Evolutionary conservation across 2,888 invertebrate genomes (phyloP), one percentile per base, ranked within the genome.

Genomic region (Leucoma salicis): DNA sequence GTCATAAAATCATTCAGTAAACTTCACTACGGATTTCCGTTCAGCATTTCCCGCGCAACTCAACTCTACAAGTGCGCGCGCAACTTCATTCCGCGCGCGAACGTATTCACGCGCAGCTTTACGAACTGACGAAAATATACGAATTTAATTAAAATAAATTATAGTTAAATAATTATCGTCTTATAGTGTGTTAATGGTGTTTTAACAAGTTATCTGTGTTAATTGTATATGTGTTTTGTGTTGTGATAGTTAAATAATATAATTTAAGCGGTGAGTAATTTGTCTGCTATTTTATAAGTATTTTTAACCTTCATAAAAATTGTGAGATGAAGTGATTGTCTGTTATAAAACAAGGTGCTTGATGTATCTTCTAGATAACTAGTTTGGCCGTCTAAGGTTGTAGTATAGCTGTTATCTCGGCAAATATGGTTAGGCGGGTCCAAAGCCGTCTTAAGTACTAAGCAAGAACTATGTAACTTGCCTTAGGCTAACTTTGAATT

Each of bases 81-180:
- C 73, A 74, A 76, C 67, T 60, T 72, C 80, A 81, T 74, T 77
- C 75, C 71, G 82, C 79, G 85, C 80, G 83, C 78, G 80, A 78
- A 74, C 80, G 77, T 66, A 72, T 69, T 68, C 71, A 43, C 45
- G 74, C 74, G 73, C 46, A 52, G 50, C 52, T 57, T 14, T 58
- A 61, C 75, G 67, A 72, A 57, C 50, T 61, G 61, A 73, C 71
- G 66, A 74, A 72, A 70, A 62, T 52, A 16, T 4, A 21, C 69
- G 65, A 48, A 48, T 57, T 58, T 58, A 57, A n/a, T 42, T 51
- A 55, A 39, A 57, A 31, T 14, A 49, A 48, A 47, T 46, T 42
- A 47, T 43, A 49, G 54, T 46, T 46, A 51, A 43, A 45, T 44
- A 54, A 33, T 52, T 57, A 40, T 24, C 14, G 58, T 52, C 57